Evolutionary conservation across 1,140 invertebrate species (phyloP).

Genomic region (Varroa destructor): DNA sequence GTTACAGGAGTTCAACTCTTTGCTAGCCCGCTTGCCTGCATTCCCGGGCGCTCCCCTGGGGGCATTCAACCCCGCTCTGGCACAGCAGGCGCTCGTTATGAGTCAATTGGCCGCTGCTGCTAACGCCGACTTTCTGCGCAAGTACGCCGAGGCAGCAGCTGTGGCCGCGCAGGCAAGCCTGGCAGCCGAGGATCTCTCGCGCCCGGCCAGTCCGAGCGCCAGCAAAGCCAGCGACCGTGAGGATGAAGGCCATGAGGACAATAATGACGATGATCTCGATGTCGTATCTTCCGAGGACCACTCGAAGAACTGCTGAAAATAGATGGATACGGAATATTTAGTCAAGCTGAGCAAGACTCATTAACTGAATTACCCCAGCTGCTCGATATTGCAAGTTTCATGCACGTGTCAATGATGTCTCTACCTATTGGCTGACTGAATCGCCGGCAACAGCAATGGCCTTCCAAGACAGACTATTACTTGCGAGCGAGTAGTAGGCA

Average conservation of each 20-base stretch:
- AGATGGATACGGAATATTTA: conserved; percentile 17
- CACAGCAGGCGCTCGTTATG: conserved; percentile 21
- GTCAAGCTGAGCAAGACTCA: conserved; percentile 31
- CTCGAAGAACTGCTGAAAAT: conserved; percentile 22
- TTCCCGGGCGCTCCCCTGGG: conserved; percentile 29
- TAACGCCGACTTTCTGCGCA: conserved; percentile 33
- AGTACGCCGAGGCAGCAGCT: conserved; percentile 35
- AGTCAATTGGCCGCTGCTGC: conserved; percentile 26
- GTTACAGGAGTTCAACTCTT: conserved; percentile 31
- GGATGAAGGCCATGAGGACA: conserved; percentile 29
- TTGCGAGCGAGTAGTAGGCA: too few species aligned
- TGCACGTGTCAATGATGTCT: too few species aligned
- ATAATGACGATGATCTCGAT: conserved; percentile 30
- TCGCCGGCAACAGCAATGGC: too few species aligned
- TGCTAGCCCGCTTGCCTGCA: conserved; percentile 28
- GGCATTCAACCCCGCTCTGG: neutral
- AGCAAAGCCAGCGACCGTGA: conserved; percentile 31
- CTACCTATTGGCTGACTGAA: too few species aligned
- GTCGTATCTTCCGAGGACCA: conserved; percentile 29
- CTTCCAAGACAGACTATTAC: too few species aligned
- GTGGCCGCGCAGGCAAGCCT: conserved; percentile 32
- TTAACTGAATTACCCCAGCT: conserved; percentile 33
- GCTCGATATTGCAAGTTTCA: conserved; percentile 3
- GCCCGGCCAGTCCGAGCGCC: conserved; percentile 31
- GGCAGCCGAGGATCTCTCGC: conserved; percentile 24